Evolutionary conservation across 1,140 invertebrate genomes (phyloP).

Genomic region (Cyclargus thomasi): DNA sequence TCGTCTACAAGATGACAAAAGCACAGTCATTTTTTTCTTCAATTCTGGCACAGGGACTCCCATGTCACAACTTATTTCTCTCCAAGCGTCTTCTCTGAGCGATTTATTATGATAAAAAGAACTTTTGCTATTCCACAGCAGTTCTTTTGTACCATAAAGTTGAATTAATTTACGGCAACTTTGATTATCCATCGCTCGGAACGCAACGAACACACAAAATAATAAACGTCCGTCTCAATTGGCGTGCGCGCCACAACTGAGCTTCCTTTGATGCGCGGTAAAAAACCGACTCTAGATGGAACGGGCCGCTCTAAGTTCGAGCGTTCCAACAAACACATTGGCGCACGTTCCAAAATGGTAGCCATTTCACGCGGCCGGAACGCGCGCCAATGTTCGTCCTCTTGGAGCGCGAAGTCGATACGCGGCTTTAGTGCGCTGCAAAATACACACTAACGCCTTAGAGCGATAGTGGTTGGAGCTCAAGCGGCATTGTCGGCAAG

Average conservation of each 20-base stretch:
- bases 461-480: conserved; percentile 26
- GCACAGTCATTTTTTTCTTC: conserved; percentile 29
- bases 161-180: conserved; percentile 28
- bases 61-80: conserved; percentile 24
- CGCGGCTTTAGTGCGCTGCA: neutral
- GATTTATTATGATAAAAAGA: conserved; percentile 37
- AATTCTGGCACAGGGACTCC: conserved; percentile 27
- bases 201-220: conserved; percentile 22
- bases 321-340: conserved; percentile 1
- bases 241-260: conserved; percentile 20
- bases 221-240: conserved; percentile 28
- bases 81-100: conserved; percentile 24
- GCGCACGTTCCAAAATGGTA: too few relatives aligned
- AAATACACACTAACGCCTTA: conserved; percentile 16
- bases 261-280: conserved; percentile 16
- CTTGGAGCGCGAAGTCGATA: too few relatives aligned
- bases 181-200: conserved; percentile 25
- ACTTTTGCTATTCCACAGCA: conserved; percentile 25
- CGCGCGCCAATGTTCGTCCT: too few relatives aligned
- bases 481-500: conserved; percentile 24
- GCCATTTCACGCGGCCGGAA: too few relatives aligned
- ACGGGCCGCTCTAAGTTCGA: conserved; percentile 15
- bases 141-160: conserved; percentile 26
- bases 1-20: conserved; percentile 20
- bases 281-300: conserved; percentile 13